A percentile compares a stretch with the other conserved stretches of the same genome.
Conservation (phyloP, 2,797 vertebrate species). For the Graptemys geographica region DNA sequence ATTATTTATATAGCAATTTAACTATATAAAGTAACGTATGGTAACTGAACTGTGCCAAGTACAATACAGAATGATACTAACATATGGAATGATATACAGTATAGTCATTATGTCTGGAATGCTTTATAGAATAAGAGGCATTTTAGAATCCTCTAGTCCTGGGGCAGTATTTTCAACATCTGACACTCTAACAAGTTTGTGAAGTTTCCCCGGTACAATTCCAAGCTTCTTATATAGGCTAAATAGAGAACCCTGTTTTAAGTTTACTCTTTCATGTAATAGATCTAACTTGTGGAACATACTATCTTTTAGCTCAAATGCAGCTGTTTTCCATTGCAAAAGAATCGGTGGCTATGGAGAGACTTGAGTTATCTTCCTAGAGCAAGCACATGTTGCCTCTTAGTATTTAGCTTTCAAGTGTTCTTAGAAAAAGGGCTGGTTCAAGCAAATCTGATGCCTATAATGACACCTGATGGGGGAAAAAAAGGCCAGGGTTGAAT, state of each 20-base stretch:
- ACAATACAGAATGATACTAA: neutral
- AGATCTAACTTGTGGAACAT: slow-evolving; percentile 4
- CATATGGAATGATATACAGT: too few relatives aligned
- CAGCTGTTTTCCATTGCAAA: slow-evolving; percentile 28
- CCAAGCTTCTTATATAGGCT: neutral
- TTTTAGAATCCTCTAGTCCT: neutral
- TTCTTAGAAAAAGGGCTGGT: slow-evolving; percentile 8
- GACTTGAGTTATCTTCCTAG: neutral
- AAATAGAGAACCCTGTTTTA: neutral
- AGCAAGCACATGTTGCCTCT: slow-evolving; percentile 22
- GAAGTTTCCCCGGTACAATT: slow-evolving; percentile 5
- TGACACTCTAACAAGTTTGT: neutral
- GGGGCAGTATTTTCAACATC: neutral
- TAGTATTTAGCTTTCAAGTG: slow-evolving; percentile 9
- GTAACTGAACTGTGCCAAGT: neutral
- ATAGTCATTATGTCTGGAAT: neutral
- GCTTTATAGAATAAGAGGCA: neutral
- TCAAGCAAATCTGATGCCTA: slow-evolving; percentile 14
- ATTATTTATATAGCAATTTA: neutral
- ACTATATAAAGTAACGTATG: neutral
- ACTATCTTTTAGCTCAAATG: neutral
- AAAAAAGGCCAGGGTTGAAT: neutral
- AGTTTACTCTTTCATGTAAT: neutral
- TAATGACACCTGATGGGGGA: neutral
- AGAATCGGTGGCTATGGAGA: neutral